Base-by-base conservation (phyloP, 2,888 invertebrate genomes). In the Dastarcus helophoroides region DNA sequence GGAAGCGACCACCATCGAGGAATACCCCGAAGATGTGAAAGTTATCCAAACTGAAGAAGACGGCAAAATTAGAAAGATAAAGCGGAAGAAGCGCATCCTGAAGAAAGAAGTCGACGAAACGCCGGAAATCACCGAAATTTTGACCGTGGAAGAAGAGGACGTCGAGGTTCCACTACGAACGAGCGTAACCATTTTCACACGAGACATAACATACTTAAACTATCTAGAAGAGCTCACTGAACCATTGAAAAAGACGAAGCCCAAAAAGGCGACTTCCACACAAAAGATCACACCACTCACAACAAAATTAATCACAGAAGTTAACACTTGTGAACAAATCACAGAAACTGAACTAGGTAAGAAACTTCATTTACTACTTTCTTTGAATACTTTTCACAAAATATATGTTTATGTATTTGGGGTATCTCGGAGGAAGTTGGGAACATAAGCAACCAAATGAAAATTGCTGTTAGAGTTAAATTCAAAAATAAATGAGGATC, bases 121-220 rank as follows among this genome's bases (percentile, higher is more conserved):
- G 38, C 55, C 62, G 23, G 63, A 67, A 43, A 44, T 61, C 3
- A 65, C 63, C 0, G 61, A 64, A 54, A 64, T 67, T 22, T 50
- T 54, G 26, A 65, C 26, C 10, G 9, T 9, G 6, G 26, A 26
- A 26, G 26, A 26, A 14, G 26, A 26, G 7, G 26, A 7, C 9
- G 29, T 13, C 11, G 21, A 22, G 11, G 29, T 28, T 6, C 7
- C 29, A 22, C 6, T 5, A 5, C 6, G 6, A n/a, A 17, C 19
- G 6, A 7, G 6, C 6, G 23, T 23, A 23, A 8, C 7, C 7
- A n/a, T n/a, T n/a, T n/a, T n/a, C 5, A 23, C 6, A 9, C 7
- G 23, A 23, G 9, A 6, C 7, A 23, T 23, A 7, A 60, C 60
- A 38, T 60, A 63, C 37, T 54, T 67, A 14, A 17, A 23, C 23